Evolutionary conservation across 2,888 invertebrate species (phyloP).

Genomic region (Tetragonisca angustula): DNA sequence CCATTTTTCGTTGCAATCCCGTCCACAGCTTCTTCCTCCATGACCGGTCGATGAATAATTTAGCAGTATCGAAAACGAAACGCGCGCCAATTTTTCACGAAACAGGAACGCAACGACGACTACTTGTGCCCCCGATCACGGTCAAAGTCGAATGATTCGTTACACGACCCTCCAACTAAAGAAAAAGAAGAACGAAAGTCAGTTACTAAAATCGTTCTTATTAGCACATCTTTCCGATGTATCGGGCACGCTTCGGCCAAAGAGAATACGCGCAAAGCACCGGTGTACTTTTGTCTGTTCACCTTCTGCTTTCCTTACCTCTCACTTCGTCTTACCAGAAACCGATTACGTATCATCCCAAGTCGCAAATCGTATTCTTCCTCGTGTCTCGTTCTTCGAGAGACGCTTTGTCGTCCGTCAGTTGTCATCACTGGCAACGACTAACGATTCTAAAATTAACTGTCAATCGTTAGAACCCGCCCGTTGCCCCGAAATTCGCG

Average conservation of each 20-base stretch:
- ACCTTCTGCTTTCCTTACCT: constrained; percentile 10
- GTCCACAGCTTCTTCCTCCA: constrained; percentile 40
- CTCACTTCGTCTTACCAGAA: constrained; percentile 16
- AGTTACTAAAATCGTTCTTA: neutral
- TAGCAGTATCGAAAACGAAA: neutral
- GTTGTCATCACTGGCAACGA: constrained; percentile 31
- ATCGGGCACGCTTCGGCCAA: constrained; percentile 37
- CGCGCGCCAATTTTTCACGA: neutral
- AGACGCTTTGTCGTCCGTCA: constrained; percentile 8
- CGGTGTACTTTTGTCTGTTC: constrained; percentile 22
- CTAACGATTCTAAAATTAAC: constrained; percentile 51
- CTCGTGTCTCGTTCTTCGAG: neutral
- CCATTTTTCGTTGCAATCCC: constrained; percentile 5
- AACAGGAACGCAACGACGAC: neutral
- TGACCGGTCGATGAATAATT: constrained; percentile 24
- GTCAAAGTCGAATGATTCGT: neutral
- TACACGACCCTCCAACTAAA: neutral
- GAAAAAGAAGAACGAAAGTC: neutral
- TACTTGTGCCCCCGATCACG: neutral
- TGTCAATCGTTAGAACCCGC: constrained; percentile 4
- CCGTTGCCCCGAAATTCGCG: neutral
- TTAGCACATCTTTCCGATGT: constrained; percentile 18
- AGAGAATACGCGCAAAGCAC: constrained; percentile 45
- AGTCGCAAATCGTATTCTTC: neutral
- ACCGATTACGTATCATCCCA: constrained; percentile 12